Evolutionary conservation across 2,113 vertebrate species (phyloP), one percentile per base, ranked within the genome.

Genomic region (Toxotes chatareus): DNA sequence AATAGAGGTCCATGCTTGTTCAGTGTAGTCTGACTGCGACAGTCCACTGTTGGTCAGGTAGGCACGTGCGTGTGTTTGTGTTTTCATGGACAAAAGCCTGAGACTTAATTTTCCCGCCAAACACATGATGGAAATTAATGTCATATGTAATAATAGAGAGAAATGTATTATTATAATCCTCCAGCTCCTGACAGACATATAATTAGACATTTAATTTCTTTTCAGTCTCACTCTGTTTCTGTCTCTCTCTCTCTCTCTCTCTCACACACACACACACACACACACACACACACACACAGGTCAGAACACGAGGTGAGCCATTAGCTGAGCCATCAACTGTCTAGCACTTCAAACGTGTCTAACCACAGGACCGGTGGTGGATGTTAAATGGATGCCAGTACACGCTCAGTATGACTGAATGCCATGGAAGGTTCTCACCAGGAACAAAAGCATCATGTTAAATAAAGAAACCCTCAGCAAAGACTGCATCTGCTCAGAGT

Each of bases 361-460:
- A 60, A 63, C 44, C 34, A 53, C 71, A 56, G 19, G 36, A 17
- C 78, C 70, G 42, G 16, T 0, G 49, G 32, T n/a, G 73, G 34
- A 51, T 71, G 55, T 74, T 71, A 60, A 86, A 86, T 73, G 56
- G 55, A 73, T 76, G 65, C 86, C 64, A 84, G 63, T 70, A 62
- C 42, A 40, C 21, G 5, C n/a, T 67, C n/a, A 44, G 46, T 34
- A 38, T 53, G 75, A 63, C 10, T 13, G 17, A 67, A 66, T 46
- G 60, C 21, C 46, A 46, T 32, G 21, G 53, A 42, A 49, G 71
- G 75, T 42, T 51, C 42, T 83, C 69, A 51, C 12, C 56, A 14
- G 36, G 38, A 65, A 64, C 44, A 10, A 75, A 34, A 53, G 66
- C 42, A 32, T 71, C 46, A 32, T 10, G 67, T 76, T 80, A 74